Base-by-base conservation (phyloP, 2,113 vertebrate species). In the Cyanoliseus patagonus region DNA sequence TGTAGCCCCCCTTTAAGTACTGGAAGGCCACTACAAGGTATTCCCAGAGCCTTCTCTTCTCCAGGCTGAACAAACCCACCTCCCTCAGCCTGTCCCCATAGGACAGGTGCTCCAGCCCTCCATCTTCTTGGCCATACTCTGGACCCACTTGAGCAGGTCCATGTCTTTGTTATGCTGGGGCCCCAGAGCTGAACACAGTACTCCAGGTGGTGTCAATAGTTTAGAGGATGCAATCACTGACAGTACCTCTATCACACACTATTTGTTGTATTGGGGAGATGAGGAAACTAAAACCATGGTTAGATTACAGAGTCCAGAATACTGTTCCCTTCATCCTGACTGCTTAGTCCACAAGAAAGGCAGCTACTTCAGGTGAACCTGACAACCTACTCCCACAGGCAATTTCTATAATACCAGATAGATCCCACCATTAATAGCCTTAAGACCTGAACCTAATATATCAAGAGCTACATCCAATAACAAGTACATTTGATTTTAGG, bases 331-430 rank as follows among this genome's bases (percentile, higher is more conserved):
- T 82, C 9, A 64, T 68, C 53, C 44, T 39, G 20, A 23, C 30
- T 62, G 30, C 41, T 76, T 12, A 3, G 8, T 47, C 35, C 1
- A 6, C 59, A 61, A 17, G 27, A 42, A 33, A 80, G 30, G 47
- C 0, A 0, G 37, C 27, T 63, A 4, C 8, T 59, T 68, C 24
- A 73, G 10, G 17, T 44, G 78, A 72, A 8, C 24, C 49, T 23
- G n/a, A 17, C 37, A 88, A 62, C 30, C 22, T 51, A 8, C 18
- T 33, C 66, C 37, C n/a, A n/a, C 0, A 0, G 12, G 23, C 22
- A 42, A 44, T 68, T 91, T 76, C 53, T 67, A 3, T 16, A 3
- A 3, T 6, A 62, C 46, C 10, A 61, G 28, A 11, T 23, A 51
- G 53, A 66, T 55, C 23, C n/a, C 17, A 42, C 10, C 3, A 37